phyloP scores from a whole-genome alignment of 2,888 invertebrate genomes.

The Leptinotarsa rubiginosa region DNA sequence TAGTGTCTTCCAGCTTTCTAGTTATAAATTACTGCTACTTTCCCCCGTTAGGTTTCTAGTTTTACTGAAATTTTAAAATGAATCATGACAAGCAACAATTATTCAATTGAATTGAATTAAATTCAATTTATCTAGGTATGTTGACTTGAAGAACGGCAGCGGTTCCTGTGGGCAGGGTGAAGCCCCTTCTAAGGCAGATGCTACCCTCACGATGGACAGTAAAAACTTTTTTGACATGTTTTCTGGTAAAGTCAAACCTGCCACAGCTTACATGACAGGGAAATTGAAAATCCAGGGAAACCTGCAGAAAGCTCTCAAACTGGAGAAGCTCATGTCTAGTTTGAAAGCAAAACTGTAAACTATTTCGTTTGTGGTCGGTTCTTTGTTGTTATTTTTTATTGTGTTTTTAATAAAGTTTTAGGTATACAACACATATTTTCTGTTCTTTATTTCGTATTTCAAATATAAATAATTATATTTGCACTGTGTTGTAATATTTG shows the following conservation, averaged over 20 bases:
- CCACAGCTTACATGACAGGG: conserved; percentile 95
- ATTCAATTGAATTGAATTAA: not conserved
- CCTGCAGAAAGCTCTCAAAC: conserved; percentile 92
- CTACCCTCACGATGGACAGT: conserved; percentile 86
- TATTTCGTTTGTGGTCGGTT: not conserved
- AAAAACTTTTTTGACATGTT: conserved; percentile 85
- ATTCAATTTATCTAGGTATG: conserved; percentile 70
- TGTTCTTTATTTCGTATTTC: too few relatives aligned
- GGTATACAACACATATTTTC: not conserved
- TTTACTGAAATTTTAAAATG: too few relatives aligned
- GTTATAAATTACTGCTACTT: too few relatives aligned
- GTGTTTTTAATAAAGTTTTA: not conserved
- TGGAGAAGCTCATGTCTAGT: conserved; percentile 89
- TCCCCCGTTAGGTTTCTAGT: too few relatives aligned
- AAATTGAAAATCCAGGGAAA: conserved; percentile 94
- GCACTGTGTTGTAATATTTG: not conserved
- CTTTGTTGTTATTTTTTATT: conserved; percentile 16
- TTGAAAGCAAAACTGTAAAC: conserved; percentile 74
- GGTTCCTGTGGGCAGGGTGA: conserved; percentile 86
- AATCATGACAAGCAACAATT: not conserved
- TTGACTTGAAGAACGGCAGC: conserved; percentile 89
- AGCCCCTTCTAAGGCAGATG: conserved; percentile 79
- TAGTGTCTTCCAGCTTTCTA: too few relatives aligned
- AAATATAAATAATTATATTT: too few relatives aligned
- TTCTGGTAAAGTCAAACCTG: conserved; percentile 88